Conservation (phyloP, 2,113 vertebrate genomes). For the Nansenia antarctica region DNA sequence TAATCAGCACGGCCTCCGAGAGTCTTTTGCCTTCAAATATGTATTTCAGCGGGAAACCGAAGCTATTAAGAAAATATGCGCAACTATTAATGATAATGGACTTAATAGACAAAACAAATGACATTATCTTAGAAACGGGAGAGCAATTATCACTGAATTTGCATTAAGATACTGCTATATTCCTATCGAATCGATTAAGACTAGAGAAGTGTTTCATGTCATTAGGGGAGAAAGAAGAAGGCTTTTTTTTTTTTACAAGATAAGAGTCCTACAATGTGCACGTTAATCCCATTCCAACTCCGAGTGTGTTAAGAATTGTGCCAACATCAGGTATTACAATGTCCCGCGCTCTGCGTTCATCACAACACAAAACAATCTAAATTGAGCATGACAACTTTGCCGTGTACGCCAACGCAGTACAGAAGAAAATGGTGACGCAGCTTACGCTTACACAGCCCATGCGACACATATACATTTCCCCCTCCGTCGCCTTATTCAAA, state of each 20-base stretch:
- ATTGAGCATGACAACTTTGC: constrained; percentile 44
- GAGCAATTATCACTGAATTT: constrained; percentile 62
- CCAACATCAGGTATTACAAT: constrained; percentile 36
- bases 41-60: constrained; percentile 24
- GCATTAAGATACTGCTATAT: constrained; percentile 65
- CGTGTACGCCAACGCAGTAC: constrained; percentile 16
- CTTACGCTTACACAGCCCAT: constrained; percentile 31
- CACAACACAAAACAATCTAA: constrained; percentile 27
- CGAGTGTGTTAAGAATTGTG: constrained; percentile 17
- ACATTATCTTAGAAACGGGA: constrained; percentile 51
- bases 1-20: constrained; percentile 25
- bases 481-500: constrained; percentile 50
- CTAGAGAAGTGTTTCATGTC: constrained; percentile 55
- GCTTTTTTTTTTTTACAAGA: constrained; percentile 30
- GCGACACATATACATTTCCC: background rate
- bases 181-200: constrained; percentile 60
- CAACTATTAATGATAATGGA: constrained; percentile 34
- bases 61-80: constrained; percentile 21
- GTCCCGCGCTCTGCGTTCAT: constrained; percentile 43
- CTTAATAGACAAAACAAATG: constrained; percentile 45
- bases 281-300: constrained; percentile 47
- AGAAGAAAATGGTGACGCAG: constrained; percentile 42
- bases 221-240: constrained; percentile 51
- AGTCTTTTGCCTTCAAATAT: constrained; percentile 12
- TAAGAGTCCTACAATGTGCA: constrained; percentile 36